Evolutionary conservation across 1,140 invertebrate species (phyloP).

Genomic region (Drosophila mauritiana): DNA sequence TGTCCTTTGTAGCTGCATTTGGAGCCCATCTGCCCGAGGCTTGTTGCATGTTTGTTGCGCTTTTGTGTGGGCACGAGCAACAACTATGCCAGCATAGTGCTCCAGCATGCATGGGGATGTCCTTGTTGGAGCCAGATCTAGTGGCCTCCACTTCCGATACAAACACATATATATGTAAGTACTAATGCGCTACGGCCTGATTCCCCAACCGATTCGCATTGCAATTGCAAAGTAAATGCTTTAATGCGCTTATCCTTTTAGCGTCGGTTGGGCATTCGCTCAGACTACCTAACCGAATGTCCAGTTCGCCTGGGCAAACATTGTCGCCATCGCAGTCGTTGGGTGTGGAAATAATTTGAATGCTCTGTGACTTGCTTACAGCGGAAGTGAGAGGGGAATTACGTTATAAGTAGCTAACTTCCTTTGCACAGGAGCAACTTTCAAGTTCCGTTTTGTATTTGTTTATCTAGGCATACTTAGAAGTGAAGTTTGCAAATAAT

Average conservation of each 20-base stretch:
- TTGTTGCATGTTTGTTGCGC: constrained; percentile 75
- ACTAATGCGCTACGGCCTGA: constrained; percentile 56
- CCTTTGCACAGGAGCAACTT: constrained; percentile 5
- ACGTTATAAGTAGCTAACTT: constrained; percentile 31
- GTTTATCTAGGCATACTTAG: constrained; percentile 12
- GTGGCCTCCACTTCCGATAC: constrained; percentile 43
- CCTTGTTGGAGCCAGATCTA: constrained; percentile 53
- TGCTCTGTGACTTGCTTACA: constrained; percentile 45
- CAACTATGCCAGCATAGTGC: constrained; percentile 23
- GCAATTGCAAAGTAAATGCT: constrained; percentile 76
- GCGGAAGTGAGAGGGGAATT: constrained; percentile 18
- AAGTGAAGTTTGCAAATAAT: not conserved
- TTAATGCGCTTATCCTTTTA: constrained; percentile 82
- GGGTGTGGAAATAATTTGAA: constrained; percentile 71
- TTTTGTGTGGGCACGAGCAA: constrained; percentile 64
- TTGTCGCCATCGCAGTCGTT: constrained; percentile 55
- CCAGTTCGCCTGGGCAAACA: constrained; percentile 64
- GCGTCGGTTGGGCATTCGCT: constrained; percentile 64
- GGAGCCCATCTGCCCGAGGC: constrained; percentile 27
- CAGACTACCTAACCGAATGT: constrained; percentile 19
- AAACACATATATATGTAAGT: constrained; percentile 33
- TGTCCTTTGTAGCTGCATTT: constrained; percentile 64
- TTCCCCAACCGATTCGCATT: constrained; percentile 53
- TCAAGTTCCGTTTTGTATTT: constrained; percentile 22
- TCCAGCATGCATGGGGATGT: constrained; percentile 15